phyloP scores from a whole-genome alignment of 2,888 invertebrate species.

The Podotricha telesiphe region DNA sequence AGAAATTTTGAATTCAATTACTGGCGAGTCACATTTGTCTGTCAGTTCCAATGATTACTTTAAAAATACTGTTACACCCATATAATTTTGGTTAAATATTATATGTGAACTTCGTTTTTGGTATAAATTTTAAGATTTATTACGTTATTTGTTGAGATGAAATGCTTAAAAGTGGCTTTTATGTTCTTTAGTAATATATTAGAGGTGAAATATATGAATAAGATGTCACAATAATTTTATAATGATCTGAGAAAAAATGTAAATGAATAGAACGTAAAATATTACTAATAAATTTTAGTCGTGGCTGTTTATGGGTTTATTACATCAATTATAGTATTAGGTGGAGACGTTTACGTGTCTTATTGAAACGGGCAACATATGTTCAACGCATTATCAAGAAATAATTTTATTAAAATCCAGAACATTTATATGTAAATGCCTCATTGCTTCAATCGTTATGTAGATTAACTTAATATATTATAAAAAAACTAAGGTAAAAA shows the following conservation, averaged over 20 bases:
- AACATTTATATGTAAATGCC: not conserved
- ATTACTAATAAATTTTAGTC: not conserved
- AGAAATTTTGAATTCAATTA: constrained; percentile 38
- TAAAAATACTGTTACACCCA: constrained; percentile 29
- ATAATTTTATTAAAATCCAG: not conserved
- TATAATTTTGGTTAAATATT: constrained; percentile 28
- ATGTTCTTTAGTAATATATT: not conserved
- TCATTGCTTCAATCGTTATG: too few species aligned
- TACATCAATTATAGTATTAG: not conserved
- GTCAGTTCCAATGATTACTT: constrained; percentile 30
- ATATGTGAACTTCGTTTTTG: constrained; percentile 1
- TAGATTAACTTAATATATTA: too few species aligned
- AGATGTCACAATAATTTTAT: constrained; percentile 8
- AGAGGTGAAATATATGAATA: constrained; percentile 5
- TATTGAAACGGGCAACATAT: not conserved
- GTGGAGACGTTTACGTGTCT: not conserved
- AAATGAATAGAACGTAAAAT: constrained; percentile 1
- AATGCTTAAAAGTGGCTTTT: constrained; percentile 6
- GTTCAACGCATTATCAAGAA: not conserved
- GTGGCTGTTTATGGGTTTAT: not conserved
- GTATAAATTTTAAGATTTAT: not conserved
- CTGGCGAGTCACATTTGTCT: constrained; percentile 44
- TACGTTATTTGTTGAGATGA: not conserved
- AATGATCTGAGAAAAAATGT: constrained; percentile 5
- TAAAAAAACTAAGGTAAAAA: too few species aligned